Percentiles rank a stretch among this genome's conserved stretches.
Evolutionary conservation across 2,113 vertebrate genomes (phyloP).

Genomic region (Pardalotus punctatus): DNA sequence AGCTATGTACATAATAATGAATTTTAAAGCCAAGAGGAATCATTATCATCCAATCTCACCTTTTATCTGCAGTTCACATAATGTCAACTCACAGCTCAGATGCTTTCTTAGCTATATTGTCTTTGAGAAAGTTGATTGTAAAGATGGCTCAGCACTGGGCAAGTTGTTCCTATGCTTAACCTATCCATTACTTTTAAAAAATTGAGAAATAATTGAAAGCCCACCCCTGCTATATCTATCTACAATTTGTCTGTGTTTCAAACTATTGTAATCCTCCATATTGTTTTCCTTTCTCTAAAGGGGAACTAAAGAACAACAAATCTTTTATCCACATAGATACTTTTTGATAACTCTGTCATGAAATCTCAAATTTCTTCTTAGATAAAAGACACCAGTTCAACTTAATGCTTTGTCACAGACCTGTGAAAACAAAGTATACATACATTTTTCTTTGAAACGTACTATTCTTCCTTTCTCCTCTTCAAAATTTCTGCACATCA

Average conservation of each 20-base stretch:
- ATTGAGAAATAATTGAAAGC: not conserved
- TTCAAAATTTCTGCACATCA: not conserved
- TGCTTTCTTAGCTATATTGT: not conserved
- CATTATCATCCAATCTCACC: not conserved
- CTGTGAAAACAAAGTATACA: not conserved
- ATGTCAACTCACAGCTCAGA: not conserved
- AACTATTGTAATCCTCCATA: not conserved
- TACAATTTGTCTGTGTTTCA: not conserved
- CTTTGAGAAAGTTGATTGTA: not conserved
- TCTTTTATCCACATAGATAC: not conserved
- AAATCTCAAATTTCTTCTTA: not conserved
- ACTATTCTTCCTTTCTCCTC: not conserved
- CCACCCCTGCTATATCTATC: not conserved
- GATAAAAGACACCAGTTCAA: not conserved
- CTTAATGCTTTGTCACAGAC: not conserved
- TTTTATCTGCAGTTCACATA: not conserved
- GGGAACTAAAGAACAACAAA: not conserved
- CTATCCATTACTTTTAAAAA: not conserved
- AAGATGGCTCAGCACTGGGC: not conserved
- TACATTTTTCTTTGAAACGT: not conserved
- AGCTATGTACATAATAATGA: not conserved
- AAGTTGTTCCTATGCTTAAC: not conserved
- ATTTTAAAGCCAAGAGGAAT: not conserved
- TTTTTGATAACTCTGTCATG: not conserved
- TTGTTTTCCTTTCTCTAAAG: not conserved